Base-by-base conservation (phyloP, 2,888 invertebrate species). In the Tachina grossa region DNA sequence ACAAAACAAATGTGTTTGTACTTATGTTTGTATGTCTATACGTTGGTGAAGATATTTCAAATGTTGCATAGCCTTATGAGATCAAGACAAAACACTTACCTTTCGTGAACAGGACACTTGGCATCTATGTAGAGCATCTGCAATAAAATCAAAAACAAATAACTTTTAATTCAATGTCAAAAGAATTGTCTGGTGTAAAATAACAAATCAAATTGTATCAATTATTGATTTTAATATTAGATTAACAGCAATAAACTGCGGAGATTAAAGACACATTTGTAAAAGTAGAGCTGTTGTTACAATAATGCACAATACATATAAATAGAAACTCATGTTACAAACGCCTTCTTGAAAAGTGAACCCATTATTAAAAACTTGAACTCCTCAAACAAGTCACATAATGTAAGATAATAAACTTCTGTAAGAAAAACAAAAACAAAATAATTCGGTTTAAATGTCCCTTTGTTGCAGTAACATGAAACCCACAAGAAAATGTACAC, bases 191-290 rank as follows among this genome's bases (percentile, higher is more conserved):
- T 31, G 6, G 16, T 43, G 1, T 66, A 16, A 49, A 51, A 72
- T 57, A 39, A 31, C 57, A 68, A 68, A 75, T 10, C 31, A 72
- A 75, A 81, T 19, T 61, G 59, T 79, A 85, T 76, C 78, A 75
- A 71, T 79, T 83, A 83, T 83, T 83, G 75, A 85, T 79, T 71
- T 45, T 19, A 63, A 63, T 69, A 69, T 69, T 61, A 69, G 22
- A 76, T 74, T 77, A 45, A 69, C 19, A 81, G 53, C 41, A 41
- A 49, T 63, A 53, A 53, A 47, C 39, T 57, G 57, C 16, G 0
- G 13, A 55, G 71, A 49, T 14, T 19, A 45, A 53, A 57, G 6
- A 22, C 47, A 74, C 43, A 49, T 39, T 22, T 39, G 10, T 65
- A 1, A 16, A 63, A 49, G 39, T 9, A 19, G 9, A 47, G n/a